phyloP scores from a whole-genome alignment of 2,797 vertebrate species.

The Propithecus perrieri region DNA sequence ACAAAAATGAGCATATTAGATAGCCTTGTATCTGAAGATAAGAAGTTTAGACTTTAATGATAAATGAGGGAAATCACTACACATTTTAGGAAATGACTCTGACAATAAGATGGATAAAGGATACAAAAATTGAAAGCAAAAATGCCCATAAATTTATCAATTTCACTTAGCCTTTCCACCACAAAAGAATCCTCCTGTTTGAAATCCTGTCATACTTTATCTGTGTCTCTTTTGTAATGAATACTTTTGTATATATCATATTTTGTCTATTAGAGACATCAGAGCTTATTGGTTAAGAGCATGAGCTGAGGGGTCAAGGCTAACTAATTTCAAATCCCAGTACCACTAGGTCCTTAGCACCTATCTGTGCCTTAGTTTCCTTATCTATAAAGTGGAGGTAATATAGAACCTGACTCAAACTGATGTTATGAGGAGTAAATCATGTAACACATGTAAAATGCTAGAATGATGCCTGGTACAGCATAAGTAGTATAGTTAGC shows the following conservation, averaged over 20 bases:
- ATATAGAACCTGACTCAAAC: background rate
- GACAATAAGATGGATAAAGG: background rate
- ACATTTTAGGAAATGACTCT: background rate
- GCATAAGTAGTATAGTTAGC: background rate
- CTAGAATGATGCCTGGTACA: background rate
- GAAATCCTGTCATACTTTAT: background rate
- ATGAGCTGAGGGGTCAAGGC: background rate
- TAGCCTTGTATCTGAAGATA: background rate
- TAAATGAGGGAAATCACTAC: background rate
- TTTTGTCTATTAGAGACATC: background rate
- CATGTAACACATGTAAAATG: background rate
- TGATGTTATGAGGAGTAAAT: background rate
- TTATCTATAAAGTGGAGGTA: background rate
- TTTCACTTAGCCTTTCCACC: background rate
- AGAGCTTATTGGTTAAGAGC: background rate
- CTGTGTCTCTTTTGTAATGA: background rate
- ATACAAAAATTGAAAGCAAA: background rate
- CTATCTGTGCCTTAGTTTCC: background rate
- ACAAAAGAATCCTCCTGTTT: background rate
- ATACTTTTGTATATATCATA: background rate
- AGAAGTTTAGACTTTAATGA: background rate
- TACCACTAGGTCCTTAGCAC: background rate
- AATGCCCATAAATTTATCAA: constrained; percentile 24
- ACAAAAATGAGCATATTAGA: background rate
- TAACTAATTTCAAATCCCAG: background rate